phyloP scores from a whole-genome alignment of 2,888 invertebrate species.

The Trileptium ribeirensis region DNA sequence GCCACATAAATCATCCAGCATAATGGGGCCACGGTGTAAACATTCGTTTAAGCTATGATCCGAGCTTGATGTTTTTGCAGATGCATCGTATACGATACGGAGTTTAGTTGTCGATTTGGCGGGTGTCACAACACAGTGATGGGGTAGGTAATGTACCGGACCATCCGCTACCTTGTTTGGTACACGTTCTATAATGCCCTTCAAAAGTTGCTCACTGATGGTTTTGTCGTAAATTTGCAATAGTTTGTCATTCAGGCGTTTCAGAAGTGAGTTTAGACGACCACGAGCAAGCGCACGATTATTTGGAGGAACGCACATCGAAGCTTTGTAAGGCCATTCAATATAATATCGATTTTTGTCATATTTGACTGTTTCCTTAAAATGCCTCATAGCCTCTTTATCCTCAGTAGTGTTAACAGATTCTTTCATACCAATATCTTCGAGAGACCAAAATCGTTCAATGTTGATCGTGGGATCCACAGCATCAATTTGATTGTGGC shows the following conservation, averaged over 20 bases:
- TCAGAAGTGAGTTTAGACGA: background rate
- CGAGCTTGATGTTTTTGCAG: constrained; percentile 15
- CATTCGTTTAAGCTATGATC: constrained; percentile 32
- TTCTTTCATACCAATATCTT: background rate
- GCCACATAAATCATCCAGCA: constrained; percentile 25
- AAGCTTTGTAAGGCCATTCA: too few species aligned
- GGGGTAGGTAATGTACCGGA: constrained; percentile 30
- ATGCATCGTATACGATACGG: constrained; percentile 39
- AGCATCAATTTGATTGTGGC: background rate
- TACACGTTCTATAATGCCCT: too few species aligned
- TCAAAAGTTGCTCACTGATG: too few species aligned
- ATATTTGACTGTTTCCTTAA: background rate
- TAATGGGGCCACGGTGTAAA: constrained; percentile 30
- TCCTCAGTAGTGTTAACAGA: background rate
- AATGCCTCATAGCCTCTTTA: background rate
- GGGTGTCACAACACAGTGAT: constrained; percentile 31
- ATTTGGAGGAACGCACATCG: background rate
- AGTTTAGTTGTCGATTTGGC: constrained; percentile 34
- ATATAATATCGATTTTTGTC: background rate
- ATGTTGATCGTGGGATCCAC: background rate
- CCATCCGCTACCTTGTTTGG: too few species aligned
- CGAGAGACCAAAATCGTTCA: background rate
- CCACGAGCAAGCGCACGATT: background rate
- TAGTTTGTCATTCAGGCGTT: too few species aligned
- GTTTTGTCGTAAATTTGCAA: background rate